Percentiles rank a stretch among this genome's conserved stretches.
Conservation (phyloP, 1,140 invertebrate species). For the Macrobrachium rosenbergii region DNA sequence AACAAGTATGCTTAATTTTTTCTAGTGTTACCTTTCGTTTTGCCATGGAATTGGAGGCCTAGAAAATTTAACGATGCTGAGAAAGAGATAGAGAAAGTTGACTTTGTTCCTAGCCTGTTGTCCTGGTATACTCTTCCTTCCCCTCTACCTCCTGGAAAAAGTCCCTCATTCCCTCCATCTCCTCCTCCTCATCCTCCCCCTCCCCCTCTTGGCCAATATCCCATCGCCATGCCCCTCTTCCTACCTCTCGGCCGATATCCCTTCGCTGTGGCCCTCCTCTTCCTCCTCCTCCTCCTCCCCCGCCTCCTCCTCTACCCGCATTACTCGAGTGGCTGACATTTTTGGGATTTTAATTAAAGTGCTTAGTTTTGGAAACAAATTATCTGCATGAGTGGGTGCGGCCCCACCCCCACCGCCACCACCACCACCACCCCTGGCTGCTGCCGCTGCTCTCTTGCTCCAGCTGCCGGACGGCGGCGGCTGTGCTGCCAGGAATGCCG, state of each 20-base stretch:
- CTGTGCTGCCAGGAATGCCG: neutral
- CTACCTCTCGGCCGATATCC: neutral
- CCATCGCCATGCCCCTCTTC: neutral
- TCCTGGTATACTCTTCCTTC: neutral
- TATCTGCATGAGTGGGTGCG: conserved; percentile 59
- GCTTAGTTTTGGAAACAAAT: conserved; percentile 66
- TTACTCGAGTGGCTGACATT: conserved; percentile 66
- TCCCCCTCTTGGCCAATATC: neutral
- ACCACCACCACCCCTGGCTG: neutral
- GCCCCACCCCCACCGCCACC: neutral
- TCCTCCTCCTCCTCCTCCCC: neutral
- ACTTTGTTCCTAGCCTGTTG: neutral
- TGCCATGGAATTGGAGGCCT: no score
- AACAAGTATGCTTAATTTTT: no score
- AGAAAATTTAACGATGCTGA: no score
- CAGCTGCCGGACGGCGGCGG: neutral
- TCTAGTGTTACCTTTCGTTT: no score
- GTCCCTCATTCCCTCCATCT: no score
- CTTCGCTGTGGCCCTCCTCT: neutral
- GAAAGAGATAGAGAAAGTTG: no score
- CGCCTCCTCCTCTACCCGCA: conserved; percentile 33
- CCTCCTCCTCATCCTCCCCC: neutral
- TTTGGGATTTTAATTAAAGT: conserved; percentile 67
- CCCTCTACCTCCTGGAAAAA: neutral
- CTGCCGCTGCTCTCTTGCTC: no score